These are phyloP conservation scores for Epinotia bilunana DNA, from an alignment of 2,888 invertebrate species.

Conservation along the genomic window DNA sequence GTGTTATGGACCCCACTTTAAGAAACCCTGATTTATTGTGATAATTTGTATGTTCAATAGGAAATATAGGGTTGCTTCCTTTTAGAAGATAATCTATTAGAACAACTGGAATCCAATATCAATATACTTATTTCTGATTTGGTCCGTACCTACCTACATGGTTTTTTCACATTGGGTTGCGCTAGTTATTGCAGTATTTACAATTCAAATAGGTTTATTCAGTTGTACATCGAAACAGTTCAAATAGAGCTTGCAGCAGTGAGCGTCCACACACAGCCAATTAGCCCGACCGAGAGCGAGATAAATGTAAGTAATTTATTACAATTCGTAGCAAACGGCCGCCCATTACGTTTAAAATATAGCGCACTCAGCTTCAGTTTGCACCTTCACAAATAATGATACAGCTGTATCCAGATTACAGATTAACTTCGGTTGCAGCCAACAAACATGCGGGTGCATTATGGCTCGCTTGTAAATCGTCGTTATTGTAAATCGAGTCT, in stretches of 20 bases:
- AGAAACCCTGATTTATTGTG: no score
- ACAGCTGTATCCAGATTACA: constrained; percentile 48
- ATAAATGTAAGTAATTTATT: constrained; percentile 79
- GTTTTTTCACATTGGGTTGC: not conserved
- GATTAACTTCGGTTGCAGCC: constrained; percentile 39
- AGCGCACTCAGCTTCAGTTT: constrained; percentile 63
- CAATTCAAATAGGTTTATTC: constrained; percentile 25
- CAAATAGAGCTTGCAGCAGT: constrained; percentile 23
- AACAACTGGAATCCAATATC: not conserved
- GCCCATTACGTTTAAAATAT: constrained; percentile 77
- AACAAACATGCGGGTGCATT: constrained; percentile 41
- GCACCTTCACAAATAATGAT: constrained; percentile 60
- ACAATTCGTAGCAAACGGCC: constrained; percentile 68
- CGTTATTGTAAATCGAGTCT: constrained; percentile 6
- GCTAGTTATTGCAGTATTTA: constrained; percentile 11
- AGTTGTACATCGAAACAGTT: constrained; percentile 29
- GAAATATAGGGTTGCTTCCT: not conserved
- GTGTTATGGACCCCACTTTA: no score
- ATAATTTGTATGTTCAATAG: not conserved
- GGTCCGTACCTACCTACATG: not conserved
- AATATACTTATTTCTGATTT: no score
- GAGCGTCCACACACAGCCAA: constrained; percentile 65
- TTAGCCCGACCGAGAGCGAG: constrained; percentile 70
- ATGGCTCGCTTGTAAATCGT: constrained; percentile 12
- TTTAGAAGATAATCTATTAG: not conserved